Evolutionary conservation across 1,140 invertebrate species (phyloP), one percentile per base, ranked within the genome.

Genomic region (Lineus longissimus): DNA sequence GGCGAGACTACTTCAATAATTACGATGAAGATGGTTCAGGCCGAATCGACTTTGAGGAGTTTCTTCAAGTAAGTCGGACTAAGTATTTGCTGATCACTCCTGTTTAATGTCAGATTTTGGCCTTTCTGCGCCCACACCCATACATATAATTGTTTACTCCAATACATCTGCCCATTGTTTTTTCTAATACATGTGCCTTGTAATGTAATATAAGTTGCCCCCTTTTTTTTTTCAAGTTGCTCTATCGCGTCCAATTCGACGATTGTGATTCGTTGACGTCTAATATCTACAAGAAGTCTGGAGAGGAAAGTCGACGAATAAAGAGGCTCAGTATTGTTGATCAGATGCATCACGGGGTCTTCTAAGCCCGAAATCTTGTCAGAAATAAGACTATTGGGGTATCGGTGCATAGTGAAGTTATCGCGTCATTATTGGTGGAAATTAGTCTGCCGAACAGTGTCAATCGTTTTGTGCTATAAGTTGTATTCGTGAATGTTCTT

Each of bases 281-380:
- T 27, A n/a, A 51, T 51, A 9, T 51, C n/a, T 51, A n/a, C n/a
- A 23, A 23, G 9, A 27, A 23, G 25, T 19, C 47, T 6, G 19
- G 4, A n/a, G 19, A 51, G 6, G 25, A 51, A n/a, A 27, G 47
- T 9, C 19, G 19, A 23, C 19, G 47, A 19, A n/a, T 51, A 9
- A 19, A 27, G 25, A 51, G 47, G 47, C 47, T 51, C 9, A 51
- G 47, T 27, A 51, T 51, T n/a, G 47, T 51, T 51, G 19, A 51
- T 4, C 47, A 51, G n/a, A 27, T 51, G n/a, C 47, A 51, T 23
- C 47, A 51, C n/a, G 25, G 47, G 6, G n/a, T 51, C 4, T 51
- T 51, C 47, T 51, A 27, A n/a, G 4, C 6, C 6, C 4, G n/a
- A n/a, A 51, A 36, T 4, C 33, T 7, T 36, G 6, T 36, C 15